Evolutionary conservation across 1,140 invertebrate species (phyloP), one percentile per base, ranked within the genome.

Genomic region (Scaptomyza montana): DNA sequence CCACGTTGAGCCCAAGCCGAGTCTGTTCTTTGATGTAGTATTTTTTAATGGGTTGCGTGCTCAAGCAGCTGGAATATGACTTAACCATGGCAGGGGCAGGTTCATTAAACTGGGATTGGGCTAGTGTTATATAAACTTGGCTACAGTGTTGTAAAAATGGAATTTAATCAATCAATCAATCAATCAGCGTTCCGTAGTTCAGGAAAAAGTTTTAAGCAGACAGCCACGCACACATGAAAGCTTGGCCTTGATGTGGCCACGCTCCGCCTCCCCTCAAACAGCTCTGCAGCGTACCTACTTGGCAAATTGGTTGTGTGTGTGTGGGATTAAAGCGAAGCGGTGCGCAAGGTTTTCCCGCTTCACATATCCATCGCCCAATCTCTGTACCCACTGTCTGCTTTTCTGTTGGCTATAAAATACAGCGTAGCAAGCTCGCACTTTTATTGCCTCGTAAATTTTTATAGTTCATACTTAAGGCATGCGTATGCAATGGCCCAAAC

Each of bases 371-470:
- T 0, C 16, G 5, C 8, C 8, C 12, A 9, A 16, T 49, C 16
- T 39, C 67, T 54, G 54, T 54, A 54, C 49, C 36, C 39, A 54
- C 21, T 64, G 49, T 45, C 51, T 54, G 36, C 13, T 16, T 4
- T 55, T 21, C 28, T 47, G 46, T 47, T 28, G 33, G 55, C 67
- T 46, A 77, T 90, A 90, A 90, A 90, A 90, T 73, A 90, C 81
- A 90, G 81, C 77, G 74, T 57, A 80, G 80, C 85, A 66, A 77
- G 68, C 77, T 90, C 87, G 67, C 87, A 84, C 73, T 89, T 90
- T 90, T 90, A 90, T 90, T 76, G 80, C 80, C 84, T 89, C 89
- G 89, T 90, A 90, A 90, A 90, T 90, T 90, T 90, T 90, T 90
- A 90, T 90, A 85, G 89, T 89, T 90, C 73, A 86, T 90, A 85